Percentiles rank a stretch among this genome's conserved stretches.
phyloP scores from a whole-genome alignment of 2,797 vertebrate genomes.

The Mormyrus hasselquistii region DNA sequence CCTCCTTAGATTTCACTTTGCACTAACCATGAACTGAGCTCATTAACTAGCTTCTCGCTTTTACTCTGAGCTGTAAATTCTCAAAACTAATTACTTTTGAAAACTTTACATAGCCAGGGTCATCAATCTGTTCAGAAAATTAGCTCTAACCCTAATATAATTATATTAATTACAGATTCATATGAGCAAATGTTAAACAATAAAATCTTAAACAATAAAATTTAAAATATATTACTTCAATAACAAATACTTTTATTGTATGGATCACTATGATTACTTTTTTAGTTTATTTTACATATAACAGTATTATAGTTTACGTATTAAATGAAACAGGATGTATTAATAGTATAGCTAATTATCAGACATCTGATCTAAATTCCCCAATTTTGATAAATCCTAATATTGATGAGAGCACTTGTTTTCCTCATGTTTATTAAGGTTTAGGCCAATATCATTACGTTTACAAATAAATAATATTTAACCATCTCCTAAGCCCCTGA shows the following conservation, averaged over 20 bases:
- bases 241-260: neutral
- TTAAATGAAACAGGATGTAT: neutral
- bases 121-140: neutral
- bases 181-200: neutral
- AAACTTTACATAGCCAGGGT: neutral
- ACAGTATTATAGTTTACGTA: neutral
- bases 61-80: neutral
- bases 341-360: neutral
- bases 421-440: neutral
- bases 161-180: neutral
- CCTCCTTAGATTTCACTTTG: neutral
- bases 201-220: neutral
- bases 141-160: neutral
- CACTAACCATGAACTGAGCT: neutral
- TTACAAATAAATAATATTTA: neutral
- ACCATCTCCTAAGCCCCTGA: neutral
- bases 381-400: neutral
- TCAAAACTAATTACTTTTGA: neutral
- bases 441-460: neutral
- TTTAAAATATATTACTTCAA: neutral
- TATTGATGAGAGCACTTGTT: neutral
- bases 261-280: neutral
- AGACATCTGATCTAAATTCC: neutral
- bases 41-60: neutral
- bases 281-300: neutral